Evolutionary conservation across 2,888 invertebrate genomes (phyloP).

Genomic region (Fragum sueziense): DNA sequence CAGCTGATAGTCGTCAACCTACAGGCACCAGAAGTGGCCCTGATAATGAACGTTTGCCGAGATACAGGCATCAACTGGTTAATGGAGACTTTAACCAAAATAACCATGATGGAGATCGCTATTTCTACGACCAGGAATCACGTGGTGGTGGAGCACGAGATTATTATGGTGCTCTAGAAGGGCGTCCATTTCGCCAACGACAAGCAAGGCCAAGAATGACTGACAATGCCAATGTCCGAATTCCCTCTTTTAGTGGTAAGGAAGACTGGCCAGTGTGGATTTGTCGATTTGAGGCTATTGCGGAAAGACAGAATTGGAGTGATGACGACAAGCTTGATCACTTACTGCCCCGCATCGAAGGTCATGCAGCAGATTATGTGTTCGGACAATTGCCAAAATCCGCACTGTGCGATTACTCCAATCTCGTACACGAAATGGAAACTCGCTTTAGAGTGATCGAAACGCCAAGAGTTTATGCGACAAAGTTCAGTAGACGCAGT

Average conservation of each 20-base stretch:
- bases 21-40: too few species aligned
- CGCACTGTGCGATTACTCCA: slow-evolving; percentile 12
- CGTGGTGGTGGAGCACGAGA: too few species aligned
- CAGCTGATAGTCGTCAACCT: too few species aligned
- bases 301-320: slow-evolving; percentile 20
- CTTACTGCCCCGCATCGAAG: slow-evolving; percentile 46
- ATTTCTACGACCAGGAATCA: too few species aligned
- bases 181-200: too few species aligned
- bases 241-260: slow-evolving; percentile 40
- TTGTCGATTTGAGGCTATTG: slow-evolving; percentile 39
- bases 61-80: too few species aligned
- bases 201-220: too few species aligned
- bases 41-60: too few species aligned
- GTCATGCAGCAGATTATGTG: slow-evolving; percentile 51
- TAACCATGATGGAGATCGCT: too few species aligned
- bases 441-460: slow-evolving; percentile 49
- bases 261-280: slow-evolving; percentile 53
- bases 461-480: slow-evolving; percentile 39
- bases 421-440: slow-evolving; percentile 41
- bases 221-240: neutral
- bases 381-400: slow-evolving; percentile 34
- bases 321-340: slow-evolving; percentile 38
- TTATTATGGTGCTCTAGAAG: too few species aligned
- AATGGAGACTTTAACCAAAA: too few species aligned
- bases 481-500: slow-evolving; percentile 40